Evolutionary conservation across 2,797 vertebrate genomes (phyloP), one percentile per base, ranked within the genome.

Genomic region (Gallinago stenura): DNA sequence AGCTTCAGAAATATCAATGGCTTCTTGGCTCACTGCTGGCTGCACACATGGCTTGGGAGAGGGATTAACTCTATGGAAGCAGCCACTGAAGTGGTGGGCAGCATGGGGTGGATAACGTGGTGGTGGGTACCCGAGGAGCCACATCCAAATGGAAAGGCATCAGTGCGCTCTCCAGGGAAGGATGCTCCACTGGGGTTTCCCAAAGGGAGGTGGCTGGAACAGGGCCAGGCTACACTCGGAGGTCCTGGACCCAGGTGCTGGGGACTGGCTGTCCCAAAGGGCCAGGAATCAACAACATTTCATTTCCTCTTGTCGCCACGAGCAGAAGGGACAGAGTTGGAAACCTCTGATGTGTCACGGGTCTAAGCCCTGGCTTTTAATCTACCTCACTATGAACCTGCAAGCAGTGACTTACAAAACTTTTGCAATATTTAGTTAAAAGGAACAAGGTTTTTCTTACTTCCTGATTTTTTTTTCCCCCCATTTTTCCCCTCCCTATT

Each of bases 401-500:
- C 56, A 73, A 60, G 62, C 68, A 48, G 25, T 15, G 46, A 21
- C 31, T 88, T 66, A 31, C 39, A 77, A 87, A 73, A 60, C 54
- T 70, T 71, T 58, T 56, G 51, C 71, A 68, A 39, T 45, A 73
- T 86, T 95, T 70, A 91, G 54, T 83, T 83, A 92, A 92, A 92
- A 41, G 19, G 89, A 94, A 93, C 33, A 54, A 90, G 87, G 18
- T 48, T 89, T 70, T 65, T 69, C 75, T 70, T 79, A 41, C 3
- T 53, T 83, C 69, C 46, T 17, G 31, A 6, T 12, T 35, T 57
- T 33, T 46, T 45, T 45, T 12, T 12, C 5, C 6, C 4, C n/a
- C 8, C 64, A 45, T 51, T 24, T 57, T 43, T 16, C 6, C 33
- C 8, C 33, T 31, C 5, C 3, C 12, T 35, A 4, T 91, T 62